Percentiles rank a stretch among this genome's conserved stretches.
These are phyloP conservation scores for Parazoanthus swiftii DNA, from an alignment of 92 coral and sea anemone species.

Conservation along the genomic window DNA sequence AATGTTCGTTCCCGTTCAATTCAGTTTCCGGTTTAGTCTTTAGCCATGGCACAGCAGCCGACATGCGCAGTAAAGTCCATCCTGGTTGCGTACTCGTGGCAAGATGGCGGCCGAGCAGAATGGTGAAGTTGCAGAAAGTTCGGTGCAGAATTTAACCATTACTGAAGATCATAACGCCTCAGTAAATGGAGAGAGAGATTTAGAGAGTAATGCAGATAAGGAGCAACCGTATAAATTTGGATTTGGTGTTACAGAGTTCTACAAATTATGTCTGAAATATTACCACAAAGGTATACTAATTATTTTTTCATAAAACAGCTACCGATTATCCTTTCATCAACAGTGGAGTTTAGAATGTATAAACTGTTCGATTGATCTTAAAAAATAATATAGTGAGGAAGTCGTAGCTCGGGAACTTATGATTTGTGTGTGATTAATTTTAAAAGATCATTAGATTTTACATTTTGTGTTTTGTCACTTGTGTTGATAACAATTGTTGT, in stretches of 20 bases:
- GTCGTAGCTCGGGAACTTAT: background rate
- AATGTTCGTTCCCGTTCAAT: too few species aligned
- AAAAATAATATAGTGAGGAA: background rate
- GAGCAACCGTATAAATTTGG: conserved; percentile 83
- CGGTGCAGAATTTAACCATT: conserved; percentile 86
- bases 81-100: conserved; percentile 75
- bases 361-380: background rate
- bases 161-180: conserved; percentile 76
- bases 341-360: background rate
- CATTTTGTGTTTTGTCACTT: background rate
- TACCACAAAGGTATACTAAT: conserved; percentile 84
- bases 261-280: conserved; percentile 84
- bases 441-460: background rate
- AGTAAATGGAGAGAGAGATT: conserved; percentile 33
- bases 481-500: background rate
- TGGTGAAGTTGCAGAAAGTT: conserved; percentile 50
- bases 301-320: background rate
- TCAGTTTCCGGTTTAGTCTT: background rate
- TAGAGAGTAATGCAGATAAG: conserved; percentile 42
- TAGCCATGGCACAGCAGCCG: background rate
- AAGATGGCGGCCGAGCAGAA: conserved; percentile 86
- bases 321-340: background rate
- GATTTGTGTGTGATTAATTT: background rate
- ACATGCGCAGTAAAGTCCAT: conserved; percentile 31
- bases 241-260: conserved; percentile 80